Evolutionary conservation across 2,797 vertebrate genomes (phyloP).

Genomic region (Lutra lutra): DNA sequence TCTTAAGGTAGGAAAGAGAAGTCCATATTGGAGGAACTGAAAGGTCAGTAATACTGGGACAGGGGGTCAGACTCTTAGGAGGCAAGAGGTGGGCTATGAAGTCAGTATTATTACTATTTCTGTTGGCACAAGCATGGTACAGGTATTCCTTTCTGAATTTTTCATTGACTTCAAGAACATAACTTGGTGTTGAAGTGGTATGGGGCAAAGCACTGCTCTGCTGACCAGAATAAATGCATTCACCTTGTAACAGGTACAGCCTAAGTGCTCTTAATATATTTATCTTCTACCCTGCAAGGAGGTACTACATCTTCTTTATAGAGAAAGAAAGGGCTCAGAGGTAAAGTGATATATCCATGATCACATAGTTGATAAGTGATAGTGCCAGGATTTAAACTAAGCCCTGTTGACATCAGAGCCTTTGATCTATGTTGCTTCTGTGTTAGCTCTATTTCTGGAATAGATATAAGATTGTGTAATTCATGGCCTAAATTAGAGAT

Average conservation of each 20-base stretch:
- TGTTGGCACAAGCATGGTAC: background rate
- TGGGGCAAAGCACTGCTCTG: background rate
- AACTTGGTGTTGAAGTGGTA: background rate
- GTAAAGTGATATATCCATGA: background rate
- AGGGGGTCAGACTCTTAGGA: background rate
- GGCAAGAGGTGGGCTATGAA: background rate
- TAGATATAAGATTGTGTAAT: background rate
- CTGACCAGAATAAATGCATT: background rate
- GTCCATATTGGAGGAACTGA: background rate
- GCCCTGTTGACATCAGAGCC: background rate
- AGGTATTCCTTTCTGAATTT: background rate
- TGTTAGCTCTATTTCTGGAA: background rate
- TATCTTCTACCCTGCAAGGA: background rate
- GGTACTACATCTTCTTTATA: background rate
- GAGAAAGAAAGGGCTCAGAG: background rate
- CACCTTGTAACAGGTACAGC: background rate
- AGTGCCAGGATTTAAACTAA: background rate
- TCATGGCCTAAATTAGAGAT: background rate
- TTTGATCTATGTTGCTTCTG: background rate
- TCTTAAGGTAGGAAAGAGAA: background rate
- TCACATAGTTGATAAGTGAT: background rate
- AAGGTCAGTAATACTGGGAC: background rate
- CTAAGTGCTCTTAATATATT: background rate
- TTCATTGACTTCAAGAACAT: conserved; percentile 1
- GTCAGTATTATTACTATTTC: background rate